Evolutionary conservation across 2,797 vertebrate genomes (phyloP), one percentile per base, ranked within the genome.

Genomic region (Diplodus sargus): DNA sequence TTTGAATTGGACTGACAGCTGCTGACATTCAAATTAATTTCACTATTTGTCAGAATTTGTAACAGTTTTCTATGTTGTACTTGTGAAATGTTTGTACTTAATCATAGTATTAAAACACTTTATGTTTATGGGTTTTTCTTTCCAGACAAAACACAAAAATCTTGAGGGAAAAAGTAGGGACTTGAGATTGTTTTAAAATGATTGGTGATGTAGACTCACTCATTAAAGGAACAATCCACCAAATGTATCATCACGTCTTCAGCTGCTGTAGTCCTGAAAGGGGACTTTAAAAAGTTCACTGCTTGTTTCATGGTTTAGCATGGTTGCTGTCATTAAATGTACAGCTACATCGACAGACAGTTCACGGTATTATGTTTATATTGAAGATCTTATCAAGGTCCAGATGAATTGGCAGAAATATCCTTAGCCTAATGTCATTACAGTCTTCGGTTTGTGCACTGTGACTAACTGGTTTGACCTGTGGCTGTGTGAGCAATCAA

Each of bases 401-500:
- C 60, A 60, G 47, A 48, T 8, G n/a, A 67, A 58, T 48, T 60
- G 56, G 57, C 63, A 1, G 0, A 84, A 74, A 76, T 71, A 11
- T 30, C 3, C 52, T 52, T 48, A 53, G 74, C 48, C 17, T 76
- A 16, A 69, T 72, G 22, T 45, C 28, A 73, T 52, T 54, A 43
- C 30, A 43, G 42, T 30, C 47, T 61, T 4, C 47, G 45, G 48
- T 45, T 54, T 80, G 39, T 39, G 39, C 70, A 39, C 68, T 65
- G 68, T 61, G 75, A 84, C 42, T 39, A 78, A 89, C 28, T 53
- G 22, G n/a, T 62, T 80, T 80, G 70, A 23, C 63, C 68, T 3
- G 0, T 20, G 43, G 60, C 53, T 14, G 23, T 16, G 11, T 70
- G 34, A 59, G 43, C 58, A 25, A 76, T 81, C 28, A 52, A 73